phyloP scores from a whole-genome alignment of 2,888 invertebrate species.

The Unio delphinus region DNA sequence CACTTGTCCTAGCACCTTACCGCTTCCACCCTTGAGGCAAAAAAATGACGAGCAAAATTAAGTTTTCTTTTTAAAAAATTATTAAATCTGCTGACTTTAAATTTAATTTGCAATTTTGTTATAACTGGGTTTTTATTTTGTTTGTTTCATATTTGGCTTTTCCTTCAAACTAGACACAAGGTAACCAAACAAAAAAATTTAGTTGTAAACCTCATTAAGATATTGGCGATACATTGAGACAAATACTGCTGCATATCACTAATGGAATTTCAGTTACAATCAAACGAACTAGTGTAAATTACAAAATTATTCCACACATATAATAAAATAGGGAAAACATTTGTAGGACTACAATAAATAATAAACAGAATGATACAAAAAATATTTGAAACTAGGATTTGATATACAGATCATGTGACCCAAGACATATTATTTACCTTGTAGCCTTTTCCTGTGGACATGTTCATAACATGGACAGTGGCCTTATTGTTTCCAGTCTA shows the following conservation, averaged over 20 bases:
- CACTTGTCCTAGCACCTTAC: constrained; percentile 75
- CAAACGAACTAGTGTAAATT: neutral
- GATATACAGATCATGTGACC: neutral
- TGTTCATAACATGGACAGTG: constrained; percentile 84
- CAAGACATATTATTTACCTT: constrained; percentile 54
- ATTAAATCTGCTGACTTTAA: neutral
- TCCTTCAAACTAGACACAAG: neutral
- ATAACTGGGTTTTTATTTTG: no score
- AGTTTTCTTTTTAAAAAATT: neutral
- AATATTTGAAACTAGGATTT: constrained; percentile 2
- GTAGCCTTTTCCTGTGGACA: constrained; percentile 86
- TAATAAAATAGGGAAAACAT: neutral
- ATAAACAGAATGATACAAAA: neutral
- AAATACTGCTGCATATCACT: no score
- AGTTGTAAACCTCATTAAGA: no score
- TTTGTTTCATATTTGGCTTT: no score
- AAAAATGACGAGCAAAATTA: neutral
- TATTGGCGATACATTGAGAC: no score
- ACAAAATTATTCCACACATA: neutral
- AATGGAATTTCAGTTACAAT: neutral
- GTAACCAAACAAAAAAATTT: no score
- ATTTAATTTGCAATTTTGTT: neutral
- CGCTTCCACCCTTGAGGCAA: constrained; percentile 70
- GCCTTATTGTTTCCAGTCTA: constrained; percentile 75
- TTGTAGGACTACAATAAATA: neutral